phyloP scores from a whole-genome alignment of 92 coral and sea anemone species.

The Parazoanthus darwini region DNA sequence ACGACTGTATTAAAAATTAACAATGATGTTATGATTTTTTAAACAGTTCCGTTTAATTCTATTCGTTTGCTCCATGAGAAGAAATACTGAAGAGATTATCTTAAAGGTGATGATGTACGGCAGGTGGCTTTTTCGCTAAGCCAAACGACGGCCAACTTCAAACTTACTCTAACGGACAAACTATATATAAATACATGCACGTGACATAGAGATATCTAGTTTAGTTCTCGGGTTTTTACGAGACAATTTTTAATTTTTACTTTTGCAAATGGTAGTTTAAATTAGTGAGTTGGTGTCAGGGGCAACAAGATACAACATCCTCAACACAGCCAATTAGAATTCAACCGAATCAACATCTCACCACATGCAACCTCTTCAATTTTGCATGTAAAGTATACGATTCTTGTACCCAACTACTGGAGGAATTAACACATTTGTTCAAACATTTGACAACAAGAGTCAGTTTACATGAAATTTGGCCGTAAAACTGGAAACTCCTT shows the following conservation, averaged over 20 bases:
- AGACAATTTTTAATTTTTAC: too few species aligned
- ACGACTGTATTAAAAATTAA: not conserved
- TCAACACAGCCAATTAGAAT: not conserved
- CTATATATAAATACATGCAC: too few species aligned
- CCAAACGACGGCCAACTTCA: too few species aligned
- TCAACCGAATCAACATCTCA: not conserved
- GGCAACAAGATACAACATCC: not conserved
- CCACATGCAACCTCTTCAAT: not conserved
- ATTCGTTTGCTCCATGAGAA: not conserved
- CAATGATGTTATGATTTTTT: not conserved
- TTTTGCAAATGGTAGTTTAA: too few species aligned
- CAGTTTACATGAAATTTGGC: not conserved
- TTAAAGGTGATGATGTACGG: too few species aligned
- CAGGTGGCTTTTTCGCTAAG: too few species aligned
- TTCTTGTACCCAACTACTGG: not conserved
- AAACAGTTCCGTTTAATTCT: not conserved
- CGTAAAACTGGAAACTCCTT: too few species aligned
- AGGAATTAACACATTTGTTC: not conserved
- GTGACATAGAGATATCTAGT: too few species aligned
- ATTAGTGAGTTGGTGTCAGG: too few species aligned
- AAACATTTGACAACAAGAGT: not conserved
- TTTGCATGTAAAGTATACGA: not conserved
- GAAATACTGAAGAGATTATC: not conserved
- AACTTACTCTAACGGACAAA: too few species aligned
- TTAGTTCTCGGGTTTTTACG: too few species aligned